Evolutionary conservation across 2,113 vertebrate species (phyloP).

Genomic region (Tachysurus vachellii): DNA sequence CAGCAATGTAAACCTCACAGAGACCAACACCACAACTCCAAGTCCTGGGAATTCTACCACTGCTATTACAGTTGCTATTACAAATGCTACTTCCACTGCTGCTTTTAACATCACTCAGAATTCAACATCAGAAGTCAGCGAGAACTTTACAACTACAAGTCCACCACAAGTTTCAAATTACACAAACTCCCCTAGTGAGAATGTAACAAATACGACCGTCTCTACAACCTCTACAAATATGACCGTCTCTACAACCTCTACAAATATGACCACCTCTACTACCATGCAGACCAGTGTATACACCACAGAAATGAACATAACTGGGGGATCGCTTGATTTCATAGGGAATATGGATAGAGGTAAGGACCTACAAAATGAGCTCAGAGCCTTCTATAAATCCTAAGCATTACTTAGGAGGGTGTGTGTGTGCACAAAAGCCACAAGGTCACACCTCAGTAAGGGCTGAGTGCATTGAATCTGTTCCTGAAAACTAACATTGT

Average conservation of each 20-base stretch:
- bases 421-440: not conserved
- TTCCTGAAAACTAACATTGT: not conserved
- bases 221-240: not conserved
- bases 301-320: not conserved
- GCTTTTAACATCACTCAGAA: not conserved
- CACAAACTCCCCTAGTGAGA: not conserved
- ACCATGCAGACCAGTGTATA: not conserved
- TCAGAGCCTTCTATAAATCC: not conserved
- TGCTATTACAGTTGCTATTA: not conserved
- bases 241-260: not conserved
- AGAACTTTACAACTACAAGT: not conserved
- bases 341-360: constrained; percentile 16
- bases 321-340: not conserved
- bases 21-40: not conserved
- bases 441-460: not conserved
- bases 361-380: not conserved
- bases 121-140: not conserved
- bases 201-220: not conserved
- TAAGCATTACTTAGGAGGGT: not conserved
- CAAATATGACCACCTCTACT: too few species aligned
- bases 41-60: constrained; percentile 17
- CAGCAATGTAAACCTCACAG: not conserved
- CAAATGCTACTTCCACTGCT: not conserved
- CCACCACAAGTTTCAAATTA: not conserved
- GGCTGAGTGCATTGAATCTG: not conserved